Conservation (phyloP, 2,797 vertebrate species). For the Sphenopsis melanotis region DNA sequence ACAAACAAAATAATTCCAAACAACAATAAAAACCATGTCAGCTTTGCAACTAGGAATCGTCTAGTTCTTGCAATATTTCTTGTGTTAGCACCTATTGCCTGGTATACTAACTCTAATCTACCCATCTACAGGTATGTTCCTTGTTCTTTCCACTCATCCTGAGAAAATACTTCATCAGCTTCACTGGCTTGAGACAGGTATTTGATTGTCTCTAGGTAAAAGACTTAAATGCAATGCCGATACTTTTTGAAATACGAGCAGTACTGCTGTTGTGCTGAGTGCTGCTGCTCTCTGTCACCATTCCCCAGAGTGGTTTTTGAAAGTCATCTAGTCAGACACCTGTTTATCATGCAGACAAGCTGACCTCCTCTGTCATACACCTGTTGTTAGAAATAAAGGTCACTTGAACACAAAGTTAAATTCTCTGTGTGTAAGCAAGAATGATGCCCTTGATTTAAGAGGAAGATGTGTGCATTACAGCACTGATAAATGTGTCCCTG, state of each 20-base stretch:
- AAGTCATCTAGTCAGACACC: background rate
- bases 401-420: background rate
- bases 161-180: background rate
- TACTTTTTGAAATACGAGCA: background rate
- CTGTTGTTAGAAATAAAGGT: background rate
- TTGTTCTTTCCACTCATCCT: background rate
- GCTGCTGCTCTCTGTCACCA: background rate
- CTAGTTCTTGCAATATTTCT: background rate
- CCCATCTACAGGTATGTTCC: background rate
- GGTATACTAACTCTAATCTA: background rate
- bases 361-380: background rate
- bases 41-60: background rate
- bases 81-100: background rate
- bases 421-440: background rate
- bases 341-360: background rate
- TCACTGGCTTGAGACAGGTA: background rate
- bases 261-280: rapidly evolving
- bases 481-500: background rate
- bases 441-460: background rate
- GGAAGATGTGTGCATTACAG: background rate
- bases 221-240: background rate
- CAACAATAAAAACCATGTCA: background rate
- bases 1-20: background rate
- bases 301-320: background rate
- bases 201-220: background rate